Evolutionary conservation across 2,113 vertebrate species (phyloP).

Genomic region (Petrocephalus zakoni): DNA sequence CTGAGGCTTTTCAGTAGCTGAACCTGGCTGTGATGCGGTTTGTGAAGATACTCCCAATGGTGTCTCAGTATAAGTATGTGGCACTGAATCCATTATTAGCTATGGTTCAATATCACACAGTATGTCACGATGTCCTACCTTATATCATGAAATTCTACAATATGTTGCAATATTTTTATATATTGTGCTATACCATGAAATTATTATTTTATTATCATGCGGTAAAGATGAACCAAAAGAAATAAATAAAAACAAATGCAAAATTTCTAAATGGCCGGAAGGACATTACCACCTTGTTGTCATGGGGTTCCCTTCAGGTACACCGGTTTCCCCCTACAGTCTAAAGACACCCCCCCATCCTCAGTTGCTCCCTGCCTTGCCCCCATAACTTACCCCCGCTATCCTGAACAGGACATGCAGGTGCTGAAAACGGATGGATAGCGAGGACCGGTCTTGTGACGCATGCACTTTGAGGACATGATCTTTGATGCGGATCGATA

Average conservation of each 20-base stretch:
- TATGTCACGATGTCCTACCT: not conserved
- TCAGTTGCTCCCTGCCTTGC: not conserved
- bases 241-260: not conserved
- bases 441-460: not conserved
- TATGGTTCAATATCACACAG: not conserved
- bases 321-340: not conserved
- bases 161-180: not conserved
- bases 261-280: not conserved
- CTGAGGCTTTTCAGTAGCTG: not conserved
- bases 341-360: not conserved
- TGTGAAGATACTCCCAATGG: not conserved
- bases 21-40: not conserved
- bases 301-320: not conserved
- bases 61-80: not conserved
- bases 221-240: not conserved
- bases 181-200: not conserved
- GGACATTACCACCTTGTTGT: not conserved
- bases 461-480: not conserved
- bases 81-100: not conserved
- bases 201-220: not conserved
- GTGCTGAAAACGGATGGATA: not conserved
- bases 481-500: not conserved
- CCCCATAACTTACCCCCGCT: not conserved
- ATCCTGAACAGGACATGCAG: not conserved
- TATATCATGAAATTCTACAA: not conserved